Percentiles rank a stretch among this genome's conserved stretches.
Evolutionary conservation across 2,113 vertebrate genomes (phyloP).

Genomic region (Felis chaus): DNA sequence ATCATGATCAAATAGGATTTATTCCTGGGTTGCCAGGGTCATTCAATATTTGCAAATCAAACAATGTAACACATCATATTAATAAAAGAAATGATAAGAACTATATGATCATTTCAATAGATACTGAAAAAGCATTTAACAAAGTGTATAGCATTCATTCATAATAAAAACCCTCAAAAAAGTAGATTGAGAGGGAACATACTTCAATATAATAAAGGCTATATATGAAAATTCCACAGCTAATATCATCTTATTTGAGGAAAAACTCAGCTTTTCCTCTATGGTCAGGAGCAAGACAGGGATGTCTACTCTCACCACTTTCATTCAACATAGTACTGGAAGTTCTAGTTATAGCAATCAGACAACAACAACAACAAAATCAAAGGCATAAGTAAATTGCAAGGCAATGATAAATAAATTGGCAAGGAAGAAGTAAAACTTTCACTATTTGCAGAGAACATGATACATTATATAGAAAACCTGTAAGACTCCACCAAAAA

Average conservation of each 20-base stretch:
- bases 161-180: background rate
- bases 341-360: background rate
- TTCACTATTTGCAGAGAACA: background rate
- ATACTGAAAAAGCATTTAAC: background rate
- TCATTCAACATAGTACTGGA: background rate
- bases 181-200: background rate
- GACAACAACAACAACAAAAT: background rate
- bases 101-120: background rate
- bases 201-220: background rate
- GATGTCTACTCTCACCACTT: background rate
- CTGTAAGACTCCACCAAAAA: background rate
- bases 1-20: background rate
- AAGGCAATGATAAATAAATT: background rate
- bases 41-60: background rate
- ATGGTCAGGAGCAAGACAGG: background rate
- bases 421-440: background rate
- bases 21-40: background rate
- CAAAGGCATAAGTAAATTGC: background rate
- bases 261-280: background rate
- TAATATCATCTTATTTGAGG: background rate
- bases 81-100: background rate
- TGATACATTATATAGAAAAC: background rate
- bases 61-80: background rate
- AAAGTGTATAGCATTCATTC: background rate
- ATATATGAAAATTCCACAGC: background rate